Conservation (phyloP, 1,140 invertebrate genomes). For the Sitobion miscanthi region DNA sequence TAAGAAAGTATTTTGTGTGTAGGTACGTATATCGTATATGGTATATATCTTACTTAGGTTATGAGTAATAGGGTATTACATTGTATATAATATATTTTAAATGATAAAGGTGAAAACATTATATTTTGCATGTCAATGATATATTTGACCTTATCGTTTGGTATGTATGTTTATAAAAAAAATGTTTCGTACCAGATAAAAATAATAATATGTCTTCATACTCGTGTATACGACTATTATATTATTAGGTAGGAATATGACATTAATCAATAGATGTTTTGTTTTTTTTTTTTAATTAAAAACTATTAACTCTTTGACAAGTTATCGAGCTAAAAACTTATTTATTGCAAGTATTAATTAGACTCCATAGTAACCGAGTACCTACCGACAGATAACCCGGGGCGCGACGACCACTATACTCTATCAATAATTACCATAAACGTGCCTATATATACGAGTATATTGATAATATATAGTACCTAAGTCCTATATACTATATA, state of each 20-base stretch:
- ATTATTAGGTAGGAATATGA: neutral
- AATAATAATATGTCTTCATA: neutral
- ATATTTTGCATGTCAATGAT: neutral
- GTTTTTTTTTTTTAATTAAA: neutral
- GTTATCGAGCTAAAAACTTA: neutral
- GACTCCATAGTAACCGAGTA: neutral
- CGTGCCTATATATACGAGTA: neutral
- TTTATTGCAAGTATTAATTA: slow-evolving; percentile 28
- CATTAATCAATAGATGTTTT: neutral
- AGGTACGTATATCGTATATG: no score
- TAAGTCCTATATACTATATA: no score
- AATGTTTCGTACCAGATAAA: neutral
- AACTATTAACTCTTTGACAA: slow-evolving; percentile 18
- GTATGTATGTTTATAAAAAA: neutral
- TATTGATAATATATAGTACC: neutral
- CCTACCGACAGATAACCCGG: neutral
- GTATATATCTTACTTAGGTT: neutral
- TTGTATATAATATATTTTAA: neutral
- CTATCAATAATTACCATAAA: neutral
- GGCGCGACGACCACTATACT: neutral
- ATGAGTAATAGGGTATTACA: neutral
- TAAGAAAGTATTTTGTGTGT: no score
- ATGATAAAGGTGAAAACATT: neutral
- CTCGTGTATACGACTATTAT: neutral
- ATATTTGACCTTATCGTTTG: neutral